Base-by-base conservation (phyloP, 1,140 invertebrate genomes). In the Cepaea nemoralis region DNA sequence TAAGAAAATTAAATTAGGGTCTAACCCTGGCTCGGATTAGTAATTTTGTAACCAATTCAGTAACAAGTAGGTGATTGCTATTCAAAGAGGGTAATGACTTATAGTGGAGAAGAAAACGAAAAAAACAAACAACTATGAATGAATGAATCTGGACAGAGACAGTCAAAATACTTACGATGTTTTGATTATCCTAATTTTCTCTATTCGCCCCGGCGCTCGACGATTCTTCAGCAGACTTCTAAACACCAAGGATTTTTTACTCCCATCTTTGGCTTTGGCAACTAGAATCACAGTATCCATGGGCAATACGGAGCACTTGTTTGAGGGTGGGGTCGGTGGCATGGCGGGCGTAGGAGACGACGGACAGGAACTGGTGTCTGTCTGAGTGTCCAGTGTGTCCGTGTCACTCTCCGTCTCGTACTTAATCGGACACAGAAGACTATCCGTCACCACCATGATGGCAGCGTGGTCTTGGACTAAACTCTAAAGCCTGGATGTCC, bases 121-220 rank as follows among this genome's bases (percentile, higher is more conserved):
- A n/a, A n/a, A n/a, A n/a, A n/a, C n/a, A n/a, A n/a, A n/a, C n/a
- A n/a, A n/a, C n/a, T n/a, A n/a, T n/a, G n/a, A n/a, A n/a, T n/a
- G n/a, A n/a, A n/a, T n/a, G n/a, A n/a, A n/a, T n/a, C n/a, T n/a
- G n/a, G n/a, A n/a, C n/a, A n/a, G n/a, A n/a, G n/a, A n/a, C n/a
- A n/a, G n/a, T n/a, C n/a, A n/a, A n/a, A n/a, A n/a, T 79, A 79
- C 77, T 79, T 79, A 79, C 77, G 59, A 39, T 27, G 59, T 55
- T 69, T 79, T 79, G 39, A 79, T 69, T 27, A 79, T 79, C 59
- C 77, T 45, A 48, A 79, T 79, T 35, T 79, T 79, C 40, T 79
- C 77, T 0, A 79, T 50, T 27, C 77, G 63, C 1, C 77, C 77
- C 0, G 77, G 77, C 0, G 59, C 42, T 19, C 66, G 10, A 14